Conservation (phyloP, 2,113 vertebrate species). For the Grammomys dolichurus region DNA sequence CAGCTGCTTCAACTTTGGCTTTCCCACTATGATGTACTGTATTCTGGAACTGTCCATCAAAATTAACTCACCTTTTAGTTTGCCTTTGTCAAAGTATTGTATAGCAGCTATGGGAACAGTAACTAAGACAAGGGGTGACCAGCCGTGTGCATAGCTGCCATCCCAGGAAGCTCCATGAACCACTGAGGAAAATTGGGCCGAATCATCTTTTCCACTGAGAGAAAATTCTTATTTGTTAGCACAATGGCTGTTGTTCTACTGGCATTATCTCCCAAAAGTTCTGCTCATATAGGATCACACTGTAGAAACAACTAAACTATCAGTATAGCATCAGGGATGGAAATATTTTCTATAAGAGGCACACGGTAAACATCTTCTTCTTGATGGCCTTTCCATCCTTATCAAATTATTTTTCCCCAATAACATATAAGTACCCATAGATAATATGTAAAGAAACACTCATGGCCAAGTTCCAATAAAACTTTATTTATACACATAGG, state of each 20-base stretch:
- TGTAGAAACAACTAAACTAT: not conserved
- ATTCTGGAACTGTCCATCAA: not conserved
- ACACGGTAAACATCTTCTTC: not conserved
- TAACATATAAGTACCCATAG: not conserved
- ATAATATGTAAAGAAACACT: not conserved
- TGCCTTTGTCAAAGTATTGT: not conserved
- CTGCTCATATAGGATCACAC: not conserved
- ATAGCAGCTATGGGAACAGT: too few species aligned
- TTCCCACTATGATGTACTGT: not conserved
- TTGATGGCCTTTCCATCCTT: not conserved
- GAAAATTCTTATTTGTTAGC: not conserved
- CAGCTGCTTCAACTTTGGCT: not conserved
- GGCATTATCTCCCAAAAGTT: not conserved
- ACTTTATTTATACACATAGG: conserved; percentile 32
- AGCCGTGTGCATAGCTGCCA: not conserved
- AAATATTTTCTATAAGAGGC: not conserved
- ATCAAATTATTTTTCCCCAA: not conserved
- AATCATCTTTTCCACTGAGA: not conserved
- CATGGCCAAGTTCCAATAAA: not conserved
- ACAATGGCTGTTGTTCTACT: not conserved
- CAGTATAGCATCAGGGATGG: too few species aligned
- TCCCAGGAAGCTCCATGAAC: not conserved
- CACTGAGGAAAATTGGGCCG: not conserved
- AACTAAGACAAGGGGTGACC: too few species aligned
- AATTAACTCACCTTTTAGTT: not conserved